Evolutionary conservation across 2,797 vertebrate genomes (phyloP).

Genomic region (Hypotaenidia okinawae): DNA sequence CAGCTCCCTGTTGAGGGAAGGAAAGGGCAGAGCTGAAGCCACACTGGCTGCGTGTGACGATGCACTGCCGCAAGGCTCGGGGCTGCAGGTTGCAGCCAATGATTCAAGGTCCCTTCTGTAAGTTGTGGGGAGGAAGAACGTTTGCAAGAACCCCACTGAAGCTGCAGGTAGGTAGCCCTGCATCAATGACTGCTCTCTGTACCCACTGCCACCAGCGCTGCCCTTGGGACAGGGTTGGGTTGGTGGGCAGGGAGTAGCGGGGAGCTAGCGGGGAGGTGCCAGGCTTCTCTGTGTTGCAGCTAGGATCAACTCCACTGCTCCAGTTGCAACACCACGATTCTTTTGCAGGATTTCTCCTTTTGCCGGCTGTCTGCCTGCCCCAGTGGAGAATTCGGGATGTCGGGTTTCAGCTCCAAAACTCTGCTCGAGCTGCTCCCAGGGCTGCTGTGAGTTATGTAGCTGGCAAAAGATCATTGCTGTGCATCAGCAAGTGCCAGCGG

Average conservation of each 20-base stretch:
- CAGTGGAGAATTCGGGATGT: not conserved
- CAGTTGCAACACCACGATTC: not conserved
- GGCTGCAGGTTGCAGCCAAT: not conserved
- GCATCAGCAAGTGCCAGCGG: not conserved
- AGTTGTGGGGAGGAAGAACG: not conserved
- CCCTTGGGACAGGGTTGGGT: not conserved
- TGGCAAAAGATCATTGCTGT: not conserved
- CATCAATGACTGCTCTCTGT: fast-evolving
- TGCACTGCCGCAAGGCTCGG: not conserved
- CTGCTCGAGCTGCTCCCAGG: not conserved
- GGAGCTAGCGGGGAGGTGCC: not conserved
- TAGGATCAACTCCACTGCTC: not conserved
- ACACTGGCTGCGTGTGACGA: fast-evolving
- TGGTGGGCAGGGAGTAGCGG: no score
- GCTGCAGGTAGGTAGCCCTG: not conserved
- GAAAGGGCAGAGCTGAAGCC: not conserved
- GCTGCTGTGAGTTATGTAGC: not conserved
- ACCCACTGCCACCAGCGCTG: fast-evolving
- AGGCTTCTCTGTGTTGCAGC: not conserved
- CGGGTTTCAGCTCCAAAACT: not conserved
- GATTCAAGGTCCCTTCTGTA: not conserved
- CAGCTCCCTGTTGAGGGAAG: not conserved
- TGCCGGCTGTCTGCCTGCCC: not conserved
- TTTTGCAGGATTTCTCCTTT: not conserved
- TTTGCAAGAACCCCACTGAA: not conserved